Evolutionary conservation across 1,140 invertebrate genomes (phyloP), one percentile per base, ranked within the genome.

Genomic region (Calosoma granatense): DNA sequence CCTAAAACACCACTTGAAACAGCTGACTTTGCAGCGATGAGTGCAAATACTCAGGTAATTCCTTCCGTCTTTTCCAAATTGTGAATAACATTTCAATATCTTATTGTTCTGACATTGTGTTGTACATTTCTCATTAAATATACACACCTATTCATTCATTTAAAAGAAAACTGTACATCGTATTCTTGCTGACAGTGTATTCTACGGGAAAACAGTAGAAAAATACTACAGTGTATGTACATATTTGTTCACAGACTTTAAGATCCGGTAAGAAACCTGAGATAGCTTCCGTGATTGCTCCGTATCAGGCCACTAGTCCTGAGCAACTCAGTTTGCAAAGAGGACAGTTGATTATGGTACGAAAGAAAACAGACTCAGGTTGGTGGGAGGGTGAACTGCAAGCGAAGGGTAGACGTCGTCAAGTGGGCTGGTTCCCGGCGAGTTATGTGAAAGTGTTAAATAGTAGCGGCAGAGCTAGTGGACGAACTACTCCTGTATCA

Each of bases 371-470:
- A 6, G 85, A 92, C 55, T 91, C 90, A 61, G 95, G 95, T 19
- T 98, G 96, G 96, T 99, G 97, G 97, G 96, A 99, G 80, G 97
- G 97, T 51, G 97, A 99, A 75, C 74, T 98, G 20, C 94, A 97
- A 76, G 92, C 91, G 12, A 92, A 95, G 72, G 95, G 95, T n/a
- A 86, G 93, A 62, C 94, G 94, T 68, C 78, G 91, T 54, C 92
- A 96, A 76, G 85, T 96, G 55, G 95, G 95, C 2, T 98, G 95
- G 94, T 98, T 98, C 72, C 95, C 95, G 6, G 94, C 94, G 19
- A 92, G 91, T 51, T 98, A 97, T 70, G 94, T 98, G 0, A 97
- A 97, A 77, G 80, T 90, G 53, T 67, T 88, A 30, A 79, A 80
- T 53, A 82, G 78, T 61, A 66, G 78, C 20, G 82, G 82, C 1